phyloP scores from a whole-genome alignment of 2,888 invertebrate genomes.

The Tachina fera region DNA sequence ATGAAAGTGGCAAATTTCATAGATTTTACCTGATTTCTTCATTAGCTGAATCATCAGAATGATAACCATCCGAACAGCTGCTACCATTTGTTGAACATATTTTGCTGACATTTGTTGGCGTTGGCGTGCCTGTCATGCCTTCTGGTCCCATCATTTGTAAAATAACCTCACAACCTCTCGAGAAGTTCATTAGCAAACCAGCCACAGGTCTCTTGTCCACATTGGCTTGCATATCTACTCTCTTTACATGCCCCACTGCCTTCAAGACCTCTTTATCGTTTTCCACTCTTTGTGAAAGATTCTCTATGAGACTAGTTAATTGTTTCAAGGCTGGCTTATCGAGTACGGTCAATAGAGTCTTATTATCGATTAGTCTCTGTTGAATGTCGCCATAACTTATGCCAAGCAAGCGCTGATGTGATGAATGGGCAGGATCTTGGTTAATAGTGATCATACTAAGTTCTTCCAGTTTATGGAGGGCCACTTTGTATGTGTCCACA shows the following conservation, averaged over 20 bases:
- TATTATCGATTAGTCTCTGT: conserved; percentile 95
- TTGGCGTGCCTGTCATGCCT: conserved; percentile 78
- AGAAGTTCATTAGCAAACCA: conserved; percentile 89
- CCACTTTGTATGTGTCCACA: conserved; percentile 93
- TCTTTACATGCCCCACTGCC: conserved; percentile 87
- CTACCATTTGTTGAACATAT: conserved; percentile 82
- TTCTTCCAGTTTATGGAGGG: conserved; percentile 93
- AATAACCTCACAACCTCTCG: conserved; percentile 89
- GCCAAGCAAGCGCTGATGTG: conserved; percentile 94
- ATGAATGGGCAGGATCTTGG: conserved; percentile 91
- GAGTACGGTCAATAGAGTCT: conserved; percentile 92
- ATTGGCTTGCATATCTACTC: conserved; percentile 86
- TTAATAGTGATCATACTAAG: conserved; percentile 85
- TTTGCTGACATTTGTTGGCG: conserved; percentile 82
- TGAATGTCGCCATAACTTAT: conserved; percentile 94
- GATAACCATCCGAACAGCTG: conserved; percentile 91
- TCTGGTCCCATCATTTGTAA: conserved; percentile 88
- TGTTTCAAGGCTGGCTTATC: conserved; percentile 92
- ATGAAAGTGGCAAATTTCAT: background rate
- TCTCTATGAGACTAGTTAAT: conserved; percentile 87
- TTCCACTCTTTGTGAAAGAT: conserved; percentile 91
- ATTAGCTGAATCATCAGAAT: conserved; percentile 88
- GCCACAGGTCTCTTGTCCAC: conserved; percentile 88
- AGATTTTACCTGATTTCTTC: conserved; percentile 81
- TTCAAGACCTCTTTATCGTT: conserved; percentile 94